phyloP scores from a whole-genome alignment of 2,113 vertebrate species.

The Antennarius striatus region DNA sequence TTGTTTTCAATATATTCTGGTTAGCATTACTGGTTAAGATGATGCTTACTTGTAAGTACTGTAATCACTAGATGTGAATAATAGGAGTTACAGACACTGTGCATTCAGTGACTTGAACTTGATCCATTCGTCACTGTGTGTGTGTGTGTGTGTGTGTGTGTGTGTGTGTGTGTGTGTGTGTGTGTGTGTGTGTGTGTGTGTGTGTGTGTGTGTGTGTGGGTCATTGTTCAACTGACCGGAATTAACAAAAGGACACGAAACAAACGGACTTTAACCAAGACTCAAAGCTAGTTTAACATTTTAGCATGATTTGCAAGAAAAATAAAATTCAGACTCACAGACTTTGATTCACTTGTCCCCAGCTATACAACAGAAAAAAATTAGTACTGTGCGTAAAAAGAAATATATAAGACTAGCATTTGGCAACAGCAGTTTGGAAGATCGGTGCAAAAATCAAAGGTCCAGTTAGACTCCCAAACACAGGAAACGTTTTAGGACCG shows the following conservation, averaged over 20 bases:
- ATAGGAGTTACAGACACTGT: conserved; percentile 16
- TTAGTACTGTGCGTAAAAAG: not conserved
- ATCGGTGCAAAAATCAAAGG: not conserved
- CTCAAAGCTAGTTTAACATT: conserved; percentile 3
- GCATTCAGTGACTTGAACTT: not conserved
- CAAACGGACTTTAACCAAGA: conserved; percentile 10
- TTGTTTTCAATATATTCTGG: conserved; percentile 35
- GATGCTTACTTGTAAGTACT: conserved; percentile 10
- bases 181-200: conserved; percentile 20
- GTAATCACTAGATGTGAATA: conserved; percentile 10
- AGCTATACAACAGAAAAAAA: not conserved
- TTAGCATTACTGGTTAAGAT: conserved; percentile 20
- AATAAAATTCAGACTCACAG: conserved; percentile 1
- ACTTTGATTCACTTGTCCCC: not conserved
- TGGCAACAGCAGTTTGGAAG: not conserved
- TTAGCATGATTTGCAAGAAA: not conserved
- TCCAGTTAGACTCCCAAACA: not conserved
- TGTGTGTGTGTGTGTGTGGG: conserved; percentile 14
- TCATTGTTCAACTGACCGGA: conserved; percentile 1
- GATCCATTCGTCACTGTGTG: conserved; percentile 17
- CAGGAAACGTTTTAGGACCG: not conserved
- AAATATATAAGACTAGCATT: not conserved
- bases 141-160: conserved; percentile 14
- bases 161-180: conserved; percentile 13
- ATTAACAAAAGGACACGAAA: conserved; percentile 3